Evolutionary conservation across 2,888 invertebrate species (phyloP), one percentile per base, ranked within the genome.

Genomic region (Ophion obscuratus): DNA sequence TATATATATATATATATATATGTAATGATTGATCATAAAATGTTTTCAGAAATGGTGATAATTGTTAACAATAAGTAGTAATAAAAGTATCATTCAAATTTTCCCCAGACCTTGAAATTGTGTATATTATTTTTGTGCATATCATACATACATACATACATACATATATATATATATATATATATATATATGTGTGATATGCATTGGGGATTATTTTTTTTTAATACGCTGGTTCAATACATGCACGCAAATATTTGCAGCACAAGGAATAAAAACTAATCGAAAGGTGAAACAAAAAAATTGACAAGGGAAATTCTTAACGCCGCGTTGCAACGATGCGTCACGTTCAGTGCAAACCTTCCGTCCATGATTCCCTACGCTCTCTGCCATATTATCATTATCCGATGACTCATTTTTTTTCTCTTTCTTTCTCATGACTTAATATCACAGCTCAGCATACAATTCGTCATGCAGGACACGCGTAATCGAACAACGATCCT

Each of bases 401-500:
- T 64, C 31, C 17, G 59, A 78, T 85, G 85, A 82, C 31, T 78
- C 74, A 82, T 44, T 78, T 78, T 81, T 78, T 62, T 40, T 68
- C n/a, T 84, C 36, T 47, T 47, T 47, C 11, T 47, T 47, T 47
- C 14, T 67, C 61, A 53, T 77, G 76, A 71, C 76, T 59, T 74
- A 62, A 75, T 27, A 64, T 62, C 17, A 44, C 64, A 66, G 64
- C 75, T 81, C 70, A 14, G 20, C 27, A 75, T 31, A 73, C 31
- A 66, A 81, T 67, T 81, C 73, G 73, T 81, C 66, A 73, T 24
- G 40, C 47, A 14, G 31, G 61, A 47, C 62, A 68, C 44, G 67
- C 31, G 20, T 11, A 20, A 57, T 14, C 31, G 20, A 31, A 27
- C 11, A 59, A 27, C 36, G 14, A 59, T n/a, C 14, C 47, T 57